These are phyloP conservation scores for Cylloceria caligata DNA, from an alignment of 2,888 invertebrate species.

Conservation along the genomic window DNA sequence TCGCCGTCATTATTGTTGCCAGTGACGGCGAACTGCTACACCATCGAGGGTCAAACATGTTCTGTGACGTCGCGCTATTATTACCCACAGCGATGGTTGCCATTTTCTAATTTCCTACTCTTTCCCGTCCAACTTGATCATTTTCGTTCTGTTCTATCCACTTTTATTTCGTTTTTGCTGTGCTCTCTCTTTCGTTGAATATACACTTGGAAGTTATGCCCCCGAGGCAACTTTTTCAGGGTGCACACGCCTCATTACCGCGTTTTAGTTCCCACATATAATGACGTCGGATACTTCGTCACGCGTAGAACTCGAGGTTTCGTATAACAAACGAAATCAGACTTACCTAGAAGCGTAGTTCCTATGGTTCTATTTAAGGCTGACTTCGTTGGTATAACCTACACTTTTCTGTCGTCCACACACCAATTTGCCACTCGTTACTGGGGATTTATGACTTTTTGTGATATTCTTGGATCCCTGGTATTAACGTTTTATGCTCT, in stretches of 20 bases:
- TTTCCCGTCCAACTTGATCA: neutral
- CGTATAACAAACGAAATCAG: no score
- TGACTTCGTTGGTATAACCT: no score
- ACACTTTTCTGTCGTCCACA: neutral
- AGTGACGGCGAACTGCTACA: conserved; percentile 34
- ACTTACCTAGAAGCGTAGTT: no score
- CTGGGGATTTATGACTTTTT: neutral
- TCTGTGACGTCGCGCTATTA: conserved; percentile 35
- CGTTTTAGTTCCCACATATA: conserved; percentile 69
- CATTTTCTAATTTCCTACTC: conserved; percentile 5
- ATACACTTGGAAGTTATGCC: conserved; percentile 52
- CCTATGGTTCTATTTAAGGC: no score
- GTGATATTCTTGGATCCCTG: neutral
- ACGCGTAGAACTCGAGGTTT: conserved; percentile 63
- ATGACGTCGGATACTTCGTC: conserved; percentile 74
- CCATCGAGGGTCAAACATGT: conserved; percentile 18
- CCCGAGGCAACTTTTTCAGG: conserved; percentile 67
- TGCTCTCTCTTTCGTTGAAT: conserved; percentile 6
- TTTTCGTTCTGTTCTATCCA: conserved; percentile 17
- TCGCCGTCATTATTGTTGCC: conserved; percentile 31
- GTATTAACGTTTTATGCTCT: neutral
- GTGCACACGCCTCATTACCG: conserved; percentile 79
- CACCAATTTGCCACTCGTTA: neutral
- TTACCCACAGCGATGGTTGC: neutral
- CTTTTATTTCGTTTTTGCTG: conserved; percentile 37